Base-by-base conservation (phyloP, 2,113 vertebrate species). In the Gavia stellata region DNA sequence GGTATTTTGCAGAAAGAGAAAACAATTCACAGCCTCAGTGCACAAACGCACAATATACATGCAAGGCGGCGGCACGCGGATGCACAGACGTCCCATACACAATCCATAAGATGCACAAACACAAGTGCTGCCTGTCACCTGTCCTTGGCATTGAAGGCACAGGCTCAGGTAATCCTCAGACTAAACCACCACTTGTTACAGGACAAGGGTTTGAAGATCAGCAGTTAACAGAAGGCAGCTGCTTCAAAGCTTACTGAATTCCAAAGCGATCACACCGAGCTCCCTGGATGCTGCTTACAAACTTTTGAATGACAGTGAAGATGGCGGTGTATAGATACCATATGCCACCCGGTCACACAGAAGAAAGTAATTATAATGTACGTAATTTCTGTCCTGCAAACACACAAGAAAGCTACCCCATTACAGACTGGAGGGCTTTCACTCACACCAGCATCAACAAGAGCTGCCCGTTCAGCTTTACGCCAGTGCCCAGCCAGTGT, bases 1-100 rank as follows among this genome's bases (percentile, higher is more conserved):
- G 25, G 31, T 0, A 6, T n/a, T 70, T 45, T 40, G 56, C 34
- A 4, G 1, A 78, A 82, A 38, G 28, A 58, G 44, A 28, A 68
- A 58, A 34, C 19, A 31, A 25, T 36, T 4, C 14, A 52, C 1
- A 33, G 28, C 28, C 28, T 25, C 33, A 20, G 62, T 2, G 28
- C 23, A 20, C 33, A 36, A 38, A 42, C 3, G 20, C 6, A 20
- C 26, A 12, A 34, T 1, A 28, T 1, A 31, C 15, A 9, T 1
- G 14, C 34, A 18, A 18, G 3, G 47, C 12, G 3, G 75, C 3
- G 1, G 36, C 50, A n/a, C 4, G 3, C 0, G 4, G 55, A n/a
- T 6, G 10, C 33, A 11, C 45, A 12, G 10, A 20, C 7, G 1
- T 18, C 23, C 34, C 3, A 3, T 25, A 24, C 50, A 14, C 26